Base-by-base conservation (phyloP, 1,140 invertebrate species). In the Tetramorium parvispinum region DNA sequence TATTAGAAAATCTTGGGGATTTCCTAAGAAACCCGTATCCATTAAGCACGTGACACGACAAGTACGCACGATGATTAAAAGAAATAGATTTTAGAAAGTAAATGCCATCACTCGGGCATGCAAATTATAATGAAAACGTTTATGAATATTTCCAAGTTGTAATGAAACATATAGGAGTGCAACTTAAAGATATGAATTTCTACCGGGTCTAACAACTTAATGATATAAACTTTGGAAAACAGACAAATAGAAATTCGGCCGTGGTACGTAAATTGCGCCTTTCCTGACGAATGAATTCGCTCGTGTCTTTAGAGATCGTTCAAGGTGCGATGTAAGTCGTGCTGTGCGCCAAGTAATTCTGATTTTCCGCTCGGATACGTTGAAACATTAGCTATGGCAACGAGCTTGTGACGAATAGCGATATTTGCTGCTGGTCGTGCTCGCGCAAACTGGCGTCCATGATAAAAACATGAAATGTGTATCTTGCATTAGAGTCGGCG, bases 1-100 rank as follows among this genome's bases (percentile, higher is more conserved):
- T 75, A 83, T 83, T 73, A 61, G 79, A 83, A 59, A 75, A 83
- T 83, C 79, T 46, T 13, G 6, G 79, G 32, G n/a, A 75, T 83
- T 53, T 46, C 18, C 68, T 18, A 40, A 32, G 76, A 65, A 46
- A 46, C 11, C 21, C 11, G 18, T 70, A 55, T 24, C 43, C 18
- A 43, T 11, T 16, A 43, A 79, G 46, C 40, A 37, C 65, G 59
- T 24, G 57, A 46, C 40, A 8, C n/a, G 49, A 70, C 55, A 24
- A n/a, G 40, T 78, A 27, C n/a, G 40, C 53, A 37, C 37, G 79
- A 59, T 37, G 53, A 82, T 82, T 24, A 37, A 21, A 61, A 83
- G 53, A 21, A 83, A 21, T 55, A 70, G 40, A 70, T 61, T 83
- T 83, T 57, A 75, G 24, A 59, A 75, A 83, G 24, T 46, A 46